A percentile compares a stretch with the other conserved stretches of the same genome.
Evolutionary conservation across 2,797 vertebrate genomes (phyloP).

Genomic region (Huso huso): DNA sequence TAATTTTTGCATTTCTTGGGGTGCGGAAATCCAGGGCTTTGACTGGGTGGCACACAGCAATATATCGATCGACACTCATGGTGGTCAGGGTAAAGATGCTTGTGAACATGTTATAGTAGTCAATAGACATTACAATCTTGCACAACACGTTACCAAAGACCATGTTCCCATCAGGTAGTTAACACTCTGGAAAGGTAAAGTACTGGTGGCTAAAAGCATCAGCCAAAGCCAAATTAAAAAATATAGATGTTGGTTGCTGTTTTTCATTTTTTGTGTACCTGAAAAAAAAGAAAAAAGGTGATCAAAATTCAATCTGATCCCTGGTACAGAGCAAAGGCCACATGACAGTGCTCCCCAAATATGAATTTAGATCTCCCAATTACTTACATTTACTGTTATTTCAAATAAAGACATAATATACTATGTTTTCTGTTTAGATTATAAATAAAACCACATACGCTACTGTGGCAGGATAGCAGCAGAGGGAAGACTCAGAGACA

Average conservation of each 20-base stretch:
- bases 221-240: slow-evolving; percentile 92
- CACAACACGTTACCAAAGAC: slow-evolving; percentile 87
- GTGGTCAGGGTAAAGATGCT: slow-evolving; percentile 97
- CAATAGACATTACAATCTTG: slow-evolving; percentile 94
- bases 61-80: slow-evolving; percentile 96
- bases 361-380: too few species aligned
- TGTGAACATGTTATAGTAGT: slow-evolving; percentile 99
- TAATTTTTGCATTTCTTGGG: slow-evolving; percentile 93
- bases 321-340: too few species aligned
- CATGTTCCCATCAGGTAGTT: slow-evolving; percentile 97
- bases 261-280: slow-evolving; percentile 99
- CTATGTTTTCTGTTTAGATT: too few species aligned
- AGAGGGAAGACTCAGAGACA: too few species aligned
- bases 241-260: slow-evolving; percentile 99
- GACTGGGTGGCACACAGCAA: slow-evolving; percentile 93
- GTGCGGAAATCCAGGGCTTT: slow-evolving; percentile 96
- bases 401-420: too few species aligned
- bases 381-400: too few species aligned
- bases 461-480: too few species aligned
- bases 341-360: too few species aligned
- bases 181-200: slow-evolving; percentile 95
- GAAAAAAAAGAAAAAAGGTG: slow-evolving; percentile 18
- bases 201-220: slow-evolving; percentile 92
- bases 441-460: too few species aligned
- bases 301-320: too few species aligned